These are phyloP conservation scores for Parauchenoglanis ngamensis DNA, from an alignment of 2,797 vertebrate genomes.

Conservation along the genomic window DNA sequence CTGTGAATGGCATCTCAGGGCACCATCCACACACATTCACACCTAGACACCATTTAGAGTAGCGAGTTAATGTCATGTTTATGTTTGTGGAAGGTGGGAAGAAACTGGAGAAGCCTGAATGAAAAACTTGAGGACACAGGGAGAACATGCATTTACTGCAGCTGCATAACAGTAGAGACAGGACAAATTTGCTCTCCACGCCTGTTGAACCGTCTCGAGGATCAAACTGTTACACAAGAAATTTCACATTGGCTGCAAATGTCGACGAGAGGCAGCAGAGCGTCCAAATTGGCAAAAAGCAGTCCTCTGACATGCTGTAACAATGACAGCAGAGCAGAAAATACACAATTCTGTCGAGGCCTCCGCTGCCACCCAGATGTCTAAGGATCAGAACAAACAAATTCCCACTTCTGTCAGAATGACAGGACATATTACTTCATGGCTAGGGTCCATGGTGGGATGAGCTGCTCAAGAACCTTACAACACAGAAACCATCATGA, in stretches of 20 bases:
- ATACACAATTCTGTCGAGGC: constrained; percentile 8
- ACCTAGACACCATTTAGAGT: not conserved
- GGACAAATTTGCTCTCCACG: constrained; percentile 9
- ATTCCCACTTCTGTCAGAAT: constrained; percentile 19
- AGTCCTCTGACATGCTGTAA: constrained; percentile 32
- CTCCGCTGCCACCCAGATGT: not conserved
- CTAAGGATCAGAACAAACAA: constrained; percentile 15
- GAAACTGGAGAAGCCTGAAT: not conserved
- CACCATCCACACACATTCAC: not conserved
- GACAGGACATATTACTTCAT: constrained; percentile 1
- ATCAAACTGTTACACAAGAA: constrained; percentile 20
- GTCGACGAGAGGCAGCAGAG: constrained; percentile 5
- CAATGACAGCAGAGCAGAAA: constrained; percentile 32
- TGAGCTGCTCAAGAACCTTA: not conserved
- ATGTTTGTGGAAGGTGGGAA: not conserved
- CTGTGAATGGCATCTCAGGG: not conserved
- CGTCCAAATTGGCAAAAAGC: constrained; percentile 41
- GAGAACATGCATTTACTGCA: not conserved
- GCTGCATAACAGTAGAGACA: not conserved
- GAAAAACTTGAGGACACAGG: too few relatives aligned
- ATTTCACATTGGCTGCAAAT: constrained; percentile 35
- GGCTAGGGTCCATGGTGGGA: not conserved
- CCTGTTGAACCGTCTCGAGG: constrained; percentile 6
- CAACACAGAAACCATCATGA: not conserved
- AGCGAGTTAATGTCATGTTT: not conserved